Evolutionary conservation across 1,140 invertebrate genomes (phyloP), one percentile per base, ranked within the genome.

Genomic region (Tetragonula clypearis): DNA sequence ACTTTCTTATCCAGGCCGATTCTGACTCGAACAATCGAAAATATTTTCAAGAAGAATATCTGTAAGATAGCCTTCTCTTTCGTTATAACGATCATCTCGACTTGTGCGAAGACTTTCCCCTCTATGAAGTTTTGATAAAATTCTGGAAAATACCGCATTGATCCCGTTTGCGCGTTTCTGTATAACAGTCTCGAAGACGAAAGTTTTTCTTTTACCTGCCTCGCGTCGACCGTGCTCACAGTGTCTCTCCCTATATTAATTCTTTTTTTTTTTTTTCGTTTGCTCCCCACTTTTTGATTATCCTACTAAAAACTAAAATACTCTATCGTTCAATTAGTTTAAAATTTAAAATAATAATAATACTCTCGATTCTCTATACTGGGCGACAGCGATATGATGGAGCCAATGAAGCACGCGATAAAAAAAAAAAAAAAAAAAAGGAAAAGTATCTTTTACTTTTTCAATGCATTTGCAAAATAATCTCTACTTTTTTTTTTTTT

Each of bases 161-260:
- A 92, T 92, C 91, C 92, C 91, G 84, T 91, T 91, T 90, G 85
- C 88, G 86, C 73, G 87, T 88, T 65, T 90, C 15, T 86, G 58
- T 68, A 72, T 68, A 72, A 49, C 30, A 80, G 68, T 60, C 71
- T 66, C n/a, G 23, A 65, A 62, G 60, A 75, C 58, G n/a, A 82
- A 82, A 60, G 55, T 49, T 73, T 49, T 56, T 72, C 75, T 56
- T 66, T 75, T 26, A n/a, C 74, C 79, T 41, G 35, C 30, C n/a
- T 26, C 35, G 23, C 49, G 56, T 68, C 26, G 30, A 80, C 23
- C 23, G 26, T 26, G 53, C 60, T 72, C 30, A 68, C n/a, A 72
- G 11, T n/a, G 55, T 72, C 23, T 23, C 55, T 35, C 23, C 60
- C 6, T 26, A 30, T 66, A 26, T 41, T 53, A 15, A 23, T 53